A percentile compares a stretch with the other conserved stretches of the same genome.
These are phyloP conservation scores for Eleutherodactylus coqui DNA, from an alignment of 2,797 vertebrate genomes.

Conservation along the genomic window DNA sequence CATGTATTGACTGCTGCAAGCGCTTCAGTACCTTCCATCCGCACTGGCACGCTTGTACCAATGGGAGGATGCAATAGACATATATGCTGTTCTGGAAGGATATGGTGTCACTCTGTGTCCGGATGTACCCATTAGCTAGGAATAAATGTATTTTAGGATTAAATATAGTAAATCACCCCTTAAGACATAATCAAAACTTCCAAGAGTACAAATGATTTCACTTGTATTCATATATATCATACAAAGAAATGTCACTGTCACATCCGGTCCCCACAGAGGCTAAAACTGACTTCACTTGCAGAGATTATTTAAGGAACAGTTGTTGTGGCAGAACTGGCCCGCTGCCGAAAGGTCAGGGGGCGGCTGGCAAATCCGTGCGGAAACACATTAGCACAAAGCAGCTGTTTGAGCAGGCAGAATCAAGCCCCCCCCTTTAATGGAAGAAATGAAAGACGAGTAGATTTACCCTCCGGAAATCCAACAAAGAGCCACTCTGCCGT, in stretches of 20 bases:
- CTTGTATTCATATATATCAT: conserved; percentile 47
- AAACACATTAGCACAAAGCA: conserved; percentile 69
- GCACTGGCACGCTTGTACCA: neutral
- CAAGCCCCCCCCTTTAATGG: conserved; percentile 39
- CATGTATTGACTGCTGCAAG: conserved; percentile 40
- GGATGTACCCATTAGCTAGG: neutral
- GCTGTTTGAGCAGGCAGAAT: conserved; percentile 66
- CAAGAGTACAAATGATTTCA: neutral
- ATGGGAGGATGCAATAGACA: neutral
- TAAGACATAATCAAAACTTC: neutral
- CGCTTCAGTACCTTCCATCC: neutral
- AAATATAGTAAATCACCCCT: neutral
- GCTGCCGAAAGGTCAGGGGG: conserved; percentile 65
- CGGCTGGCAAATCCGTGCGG: conserved; percentile 71
- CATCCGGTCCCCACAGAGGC: conserved; percentile 63
- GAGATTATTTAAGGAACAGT: conserved; percentile 65
- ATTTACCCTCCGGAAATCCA: conserved; percentile 60
- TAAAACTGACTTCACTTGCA: conserved; percentile 62
- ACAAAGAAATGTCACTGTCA: conserved; percentile 64
- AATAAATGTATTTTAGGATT: neutral
- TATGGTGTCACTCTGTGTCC: neutral
- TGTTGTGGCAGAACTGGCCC: conserved; percentile 65
- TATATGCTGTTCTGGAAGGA: neutral
- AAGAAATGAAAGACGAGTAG: conserved; percentile 61
- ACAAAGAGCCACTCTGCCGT: conserved; percentile 63